A percentile compares a stretch with the other conserved stretches of the same genome.
Evolutionary conservation across 2,797 vertebrate genomes (phyloP).

Genomic region (Masticophis lateralis): DNA sequence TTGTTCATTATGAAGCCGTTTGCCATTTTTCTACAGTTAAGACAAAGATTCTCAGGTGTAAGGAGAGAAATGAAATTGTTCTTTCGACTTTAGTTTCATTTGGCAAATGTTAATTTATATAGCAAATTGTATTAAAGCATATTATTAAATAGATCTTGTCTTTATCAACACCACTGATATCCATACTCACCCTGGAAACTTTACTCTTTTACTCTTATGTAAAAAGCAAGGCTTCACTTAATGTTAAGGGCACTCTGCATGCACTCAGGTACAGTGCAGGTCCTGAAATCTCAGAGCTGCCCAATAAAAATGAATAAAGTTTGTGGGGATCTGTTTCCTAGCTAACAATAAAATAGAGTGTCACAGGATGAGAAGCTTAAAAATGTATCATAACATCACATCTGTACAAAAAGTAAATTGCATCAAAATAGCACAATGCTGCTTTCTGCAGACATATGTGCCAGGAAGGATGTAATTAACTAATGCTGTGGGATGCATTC

Average conservation of each 20-base stretch:
- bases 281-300: not conserved
- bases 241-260: not conserved
- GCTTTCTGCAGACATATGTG: not conserved
- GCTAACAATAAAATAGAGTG: not conserved
- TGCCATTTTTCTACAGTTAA: not conserved
- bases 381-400: not conserved
- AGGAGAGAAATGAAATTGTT: not conserved
- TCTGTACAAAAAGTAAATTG: not conserved
- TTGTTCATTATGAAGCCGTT: not conserved
- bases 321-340: not conserved
- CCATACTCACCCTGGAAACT: not conserved
- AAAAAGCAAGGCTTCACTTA: not conserved
- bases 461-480: not conserved
- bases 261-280: not conserved
- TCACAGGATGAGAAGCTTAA: not conserved
- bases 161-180: not conserved
- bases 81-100: not conserved
- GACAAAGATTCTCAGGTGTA: not conserved
- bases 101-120: not conserved
- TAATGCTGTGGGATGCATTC: not conserved
- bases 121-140: not conserved
- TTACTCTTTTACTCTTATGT: not conserved
- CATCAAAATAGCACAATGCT: not conserved
- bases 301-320: not conserved
- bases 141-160: not conserved